Percentiles rank a stretch among this genome's conserved stretches.
These are phyloP conservation scores for Leucophenga montana DNA, from an alignment of 2,888 invertebrate species.

Conservation along the genomic window DNA sequence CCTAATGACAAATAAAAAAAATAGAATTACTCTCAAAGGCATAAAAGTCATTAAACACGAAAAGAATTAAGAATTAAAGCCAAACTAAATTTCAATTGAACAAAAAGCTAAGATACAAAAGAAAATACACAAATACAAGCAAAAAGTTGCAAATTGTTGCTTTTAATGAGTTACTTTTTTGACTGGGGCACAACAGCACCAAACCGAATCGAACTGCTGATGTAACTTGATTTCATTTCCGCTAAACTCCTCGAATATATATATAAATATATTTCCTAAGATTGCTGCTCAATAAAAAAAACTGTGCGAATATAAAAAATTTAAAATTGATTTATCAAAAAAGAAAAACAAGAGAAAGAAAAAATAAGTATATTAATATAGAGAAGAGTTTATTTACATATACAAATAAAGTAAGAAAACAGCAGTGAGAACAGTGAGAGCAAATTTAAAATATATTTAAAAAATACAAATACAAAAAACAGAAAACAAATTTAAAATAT, in stretches of 20 bases:
- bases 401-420: not conserved
- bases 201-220: not conserved
- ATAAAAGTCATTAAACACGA: conserved; percentile 32
- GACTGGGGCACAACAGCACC: no score
- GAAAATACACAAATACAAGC: not conserved
- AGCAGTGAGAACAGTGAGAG: not conserved
- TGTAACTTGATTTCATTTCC: not conserved
- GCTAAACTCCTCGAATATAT: not conserved
- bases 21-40: conserved; percentile 6
- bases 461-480: conserved; percentile 29
- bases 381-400: conserved; percentile 9
- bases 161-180: conserved; percentile 25
- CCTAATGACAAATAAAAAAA: conserved; percentile 36
- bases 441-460: not conserved
- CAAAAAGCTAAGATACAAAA: not conserved
- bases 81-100: conserved; percentile 20
- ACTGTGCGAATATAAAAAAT: no score
- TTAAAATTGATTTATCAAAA: no score
- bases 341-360: not conserved
- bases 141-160: conserved; percentile 62
- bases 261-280: not conserved
- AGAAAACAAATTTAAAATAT: conserved; percentile 39
- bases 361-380: conserved; percentile 21
- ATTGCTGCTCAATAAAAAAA: no score
- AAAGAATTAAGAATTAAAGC: conserved; percentile 37